Evolutionary conservation across 2,113 vertebrate genomes (phyloP).

Genomic region (Callospermophilus lateralis): DNA sequence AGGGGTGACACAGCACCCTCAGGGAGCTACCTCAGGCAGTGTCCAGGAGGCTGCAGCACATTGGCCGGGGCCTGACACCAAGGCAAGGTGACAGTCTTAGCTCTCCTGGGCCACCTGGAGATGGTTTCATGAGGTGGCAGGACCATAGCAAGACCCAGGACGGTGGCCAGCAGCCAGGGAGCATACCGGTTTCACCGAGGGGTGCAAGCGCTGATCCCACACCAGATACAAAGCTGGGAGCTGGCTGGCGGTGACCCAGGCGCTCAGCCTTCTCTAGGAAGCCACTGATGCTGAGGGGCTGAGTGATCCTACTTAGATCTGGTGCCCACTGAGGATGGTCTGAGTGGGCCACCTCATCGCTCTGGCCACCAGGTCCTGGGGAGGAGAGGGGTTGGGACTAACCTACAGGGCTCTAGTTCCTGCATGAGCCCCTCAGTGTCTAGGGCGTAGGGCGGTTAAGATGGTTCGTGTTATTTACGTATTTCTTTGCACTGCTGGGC

Average conservation of each 20-base stretch:
- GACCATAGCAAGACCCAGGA: background rate
- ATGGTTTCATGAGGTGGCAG: background rate
- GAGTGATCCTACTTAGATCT: background rate
- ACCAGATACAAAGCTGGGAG: background rate
- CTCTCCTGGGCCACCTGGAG: background rate
- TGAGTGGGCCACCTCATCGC: background rate
- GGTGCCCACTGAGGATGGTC: background rate
- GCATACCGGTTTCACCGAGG: constrained; percentile 45
- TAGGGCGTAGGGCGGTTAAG: background rate
- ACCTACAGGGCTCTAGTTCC: background rate
- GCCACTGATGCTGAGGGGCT: background rate
- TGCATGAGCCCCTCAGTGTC: background rate
- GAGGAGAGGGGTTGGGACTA: background rate
- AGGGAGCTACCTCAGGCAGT: background rate
- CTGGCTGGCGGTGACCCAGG: too few relatives aligned
- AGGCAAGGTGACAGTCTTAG: background rate
- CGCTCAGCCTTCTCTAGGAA: background rate
- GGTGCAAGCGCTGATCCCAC: constrained; percentile 22
- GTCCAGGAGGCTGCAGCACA: background rate
- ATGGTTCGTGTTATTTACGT: accelerated
- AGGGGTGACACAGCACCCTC: background rate
- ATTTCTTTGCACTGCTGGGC: background rate
- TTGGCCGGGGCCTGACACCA: background rate
- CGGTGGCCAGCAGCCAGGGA: background rate
- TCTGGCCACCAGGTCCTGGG: background rate